Conservation (phyloP, 2,888 invertebrate species). For the Hybos culiciformis region DNA sequence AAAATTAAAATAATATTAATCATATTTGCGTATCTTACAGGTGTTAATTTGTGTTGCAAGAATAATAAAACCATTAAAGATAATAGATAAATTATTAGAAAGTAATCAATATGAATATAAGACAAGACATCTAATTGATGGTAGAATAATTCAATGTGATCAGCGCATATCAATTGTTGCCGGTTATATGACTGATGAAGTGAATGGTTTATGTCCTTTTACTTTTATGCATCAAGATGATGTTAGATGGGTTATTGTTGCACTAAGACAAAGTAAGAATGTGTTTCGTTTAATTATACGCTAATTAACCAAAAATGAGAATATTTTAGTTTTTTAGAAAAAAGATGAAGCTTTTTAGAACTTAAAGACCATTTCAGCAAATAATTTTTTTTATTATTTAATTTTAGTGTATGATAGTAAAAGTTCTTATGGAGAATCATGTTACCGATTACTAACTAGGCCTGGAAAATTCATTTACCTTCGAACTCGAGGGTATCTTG, state of each 20-base stretch:
- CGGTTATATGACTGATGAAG: slow-evolving; percentile 81
- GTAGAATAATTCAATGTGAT: slow-evolving; percentile 78
- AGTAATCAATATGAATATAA: slow-evolving; percentile 72
- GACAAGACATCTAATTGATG: slow-evolving; percentile 78
- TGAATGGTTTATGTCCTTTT: slow-evolving; percentile 77
- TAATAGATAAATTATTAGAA: slow-evolving; percentile 51
- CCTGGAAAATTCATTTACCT: slow-evolving; percentile 77
- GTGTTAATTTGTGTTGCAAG: slow-evolving; percentile 61
- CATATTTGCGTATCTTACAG: no score
- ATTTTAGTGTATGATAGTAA: slow-evolving; percentile 78
- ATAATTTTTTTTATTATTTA: no score
- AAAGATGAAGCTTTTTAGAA: no score
- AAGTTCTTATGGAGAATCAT: slow-evolving; percentile 72
- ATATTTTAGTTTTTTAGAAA: no score
- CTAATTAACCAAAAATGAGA: no score
- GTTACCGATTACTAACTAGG: slow-evolving; percentile 66
- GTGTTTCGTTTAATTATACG: no score
- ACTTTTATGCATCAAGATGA: slow-evolving; percentile 83
- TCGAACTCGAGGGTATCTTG: slow-evolving; percentile 69
- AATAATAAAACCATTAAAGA: slow-evolving; percentile 53
- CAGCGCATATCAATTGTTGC: slow-evolving; percentile 79
- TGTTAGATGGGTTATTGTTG: slow-evolving; percentile 77
- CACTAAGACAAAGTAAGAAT: slow-evolving; percentile 71
- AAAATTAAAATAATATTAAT: no score
- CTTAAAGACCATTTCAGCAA: neutral